These are phyloP conservation scores for Bambusicola thoracicus DNA, from an alignment of 2,113 vertebrate species.

Conservation along the genomic window DNA sequence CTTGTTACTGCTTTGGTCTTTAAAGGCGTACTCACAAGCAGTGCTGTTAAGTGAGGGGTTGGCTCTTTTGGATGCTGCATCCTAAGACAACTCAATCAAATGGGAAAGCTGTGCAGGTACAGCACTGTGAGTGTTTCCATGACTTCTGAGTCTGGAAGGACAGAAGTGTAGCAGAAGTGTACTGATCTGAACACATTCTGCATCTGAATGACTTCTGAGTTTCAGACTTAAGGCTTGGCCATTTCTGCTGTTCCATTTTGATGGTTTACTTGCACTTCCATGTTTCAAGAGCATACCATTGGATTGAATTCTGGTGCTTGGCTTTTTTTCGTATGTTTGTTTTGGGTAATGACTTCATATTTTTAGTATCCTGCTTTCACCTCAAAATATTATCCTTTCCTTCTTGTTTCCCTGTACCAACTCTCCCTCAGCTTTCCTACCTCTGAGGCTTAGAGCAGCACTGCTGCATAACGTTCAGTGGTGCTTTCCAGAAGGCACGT, in stretches of 20 bases:
- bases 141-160: background rate
- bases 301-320: background rate
- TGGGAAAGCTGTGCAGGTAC: background rate
- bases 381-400: background rate
- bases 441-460: rapidly evolving
- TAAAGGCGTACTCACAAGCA: rapidly evolving
- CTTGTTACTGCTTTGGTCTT: background rate
- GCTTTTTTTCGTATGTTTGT: background rate
- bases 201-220: background rate
- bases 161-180: background rate
- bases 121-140: background rate
- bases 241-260: background rate
- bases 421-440: background rate
- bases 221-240: background rate
- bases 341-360: background rate
- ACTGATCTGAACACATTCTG: rapidly evolving
- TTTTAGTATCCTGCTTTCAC: background rate
- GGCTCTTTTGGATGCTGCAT: background rate
- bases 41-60: rapidly evolving
- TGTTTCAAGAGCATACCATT: background rate
- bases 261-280: rapidly evolving
- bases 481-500: background rate
- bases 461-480: background rate
- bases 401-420: background rate
- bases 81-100: background rate